Percentiles rank a stretch among this genome's conserved stretches.
These are phyloP conservation scores for Helobdella robusta DNA, from an alignment of 2,888 invertebrate species.

Conservation along the genomic window DNA sequence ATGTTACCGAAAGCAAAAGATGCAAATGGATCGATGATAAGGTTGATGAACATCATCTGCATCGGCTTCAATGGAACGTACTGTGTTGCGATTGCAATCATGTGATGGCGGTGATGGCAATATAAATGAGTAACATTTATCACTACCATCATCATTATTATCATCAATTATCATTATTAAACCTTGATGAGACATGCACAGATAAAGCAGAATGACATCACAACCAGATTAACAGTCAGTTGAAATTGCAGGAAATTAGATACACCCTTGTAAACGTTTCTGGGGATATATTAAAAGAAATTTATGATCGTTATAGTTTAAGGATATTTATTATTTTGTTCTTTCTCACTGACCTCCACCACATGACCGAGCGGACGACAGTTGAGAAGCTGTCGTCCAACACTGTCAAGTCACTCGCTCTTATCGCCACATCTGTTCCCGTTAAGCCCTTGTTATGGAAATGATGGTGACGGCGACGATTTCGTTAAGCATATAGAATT, in stretches of 20 bases:
- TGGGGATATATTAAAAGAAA: too few relatives aligned
- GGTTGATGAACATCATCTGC: slow-evolving; percentile 98
- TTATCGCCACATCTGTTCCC: slow-evolving; percentile 98
- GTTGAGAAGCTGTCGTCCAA: slow-evolving; percentile 99
- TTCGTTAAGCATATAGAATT: too few relatives aligned
- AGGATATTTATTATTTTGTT: too few relatives aligned
- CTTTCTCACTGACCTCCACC: too few relatives aligned
- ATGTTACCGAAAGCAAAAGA: slow-evolving; percentile 90
- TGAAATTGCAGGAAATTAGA: slow-evolving; percentile 99
- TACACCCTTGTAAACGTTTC: slow-evolving; percentile 98
- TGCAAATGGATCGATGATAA: slow-evolving; percentile 97
- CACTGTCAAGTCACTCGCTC: slow-evolving; percentile 95
- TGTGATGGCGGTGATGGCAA: too few relatives aligned
- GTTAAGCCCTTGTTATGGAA: slow-evolving; percentile 76
- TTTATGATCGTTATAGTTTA: too few relatives aligned
- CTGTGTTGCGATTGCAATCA: too few relatives aligned
- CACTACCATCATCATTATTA: not conserved
- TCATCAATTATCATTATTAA: not conserved
- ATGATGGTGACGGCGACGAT: not conserved
- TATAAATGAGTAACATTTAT: too few relatives aligned
- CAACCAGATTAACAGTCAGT: slow-evolving; percentile 95
- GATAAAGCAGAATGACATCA: slow-evolving; percentile 94
- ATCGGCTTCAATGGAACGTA: slow-evolving; percentile 96
- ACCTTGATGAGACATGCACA: slow-evolving; percentile 82
- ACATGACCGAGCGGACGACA: slow-evolving; percentile 98